Conservation (phyloP, 2,888 invertebrate species). For the Trachelus stipa region DNA sequence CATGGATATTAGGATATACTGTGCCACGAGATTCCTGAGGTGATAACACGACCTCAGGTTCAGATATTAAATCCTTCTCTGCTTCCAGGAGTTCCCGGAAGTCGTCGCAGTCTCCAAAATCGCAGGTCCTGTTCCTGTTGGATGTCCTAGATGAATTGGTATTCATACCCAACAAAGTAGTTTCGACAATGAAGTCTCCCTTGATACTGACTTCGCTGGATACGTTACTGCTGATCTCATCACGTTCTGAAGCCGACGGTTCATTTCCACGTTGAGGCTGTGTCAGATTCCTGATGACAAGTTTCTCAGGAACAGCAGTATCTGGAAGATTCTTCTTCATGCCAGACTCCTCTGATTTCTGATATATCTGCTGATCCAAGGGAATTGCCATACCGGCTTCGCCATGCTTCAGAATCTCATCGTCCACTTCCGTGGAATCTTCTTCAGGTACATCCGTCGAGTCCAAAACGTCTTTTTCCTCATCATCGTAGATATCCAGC, state of each 20-base stretch:
- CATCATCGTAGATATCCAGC: constrained; percentile 21
- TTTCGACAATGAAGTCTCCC: constrained; percentile 51
- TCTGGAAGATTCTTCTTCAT: neutral
- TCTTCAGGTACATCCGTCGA: constrained; percentile 41
- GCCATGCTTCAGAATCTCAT: constrained; percentile 53
- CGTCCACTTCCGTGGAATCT: constrained; percentile 44
- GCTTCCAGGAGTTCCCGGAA: constrained; percentile 27
- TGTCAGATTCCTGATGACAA: neutral
- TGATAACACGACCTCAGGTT: constrained; percentile 39
- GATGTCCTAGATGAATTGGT: constrained; percentile 14
- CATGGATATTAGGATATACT: constrained; percentile 12
- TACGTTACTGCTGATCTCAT: constrained; percentile 40
- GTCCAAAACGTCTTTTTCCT: constrained; percentile 12
- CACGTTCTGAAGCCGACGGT: constrained; percentile 25
- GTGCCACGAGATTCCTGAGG: constrained; percentile 20
- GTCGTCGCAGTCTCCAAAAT: constrained; percentile 1
- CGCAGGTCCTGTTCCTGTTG: neutral
- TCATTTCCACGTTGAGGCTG: constrained; percentile 17
- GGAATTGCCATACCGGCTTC: constrained; percentile 56
- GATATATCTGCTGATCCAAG: constrained; percentile 10
- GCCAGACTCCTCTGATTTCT: constrained; percentile 11
- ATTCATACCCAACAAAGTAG: constrained; percentile 51
- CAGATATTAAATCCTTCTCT: constrained; percentile 27
- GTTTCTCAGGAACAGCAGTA: neutral
- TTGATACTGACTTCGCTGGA: constrained; percentile 53